Evolutionary conservation across 2,113 vertebrate species (phyloP), one percentile per base, ranked within the genome.

Genomic region (Choloepus hoffmanni): DNA sequence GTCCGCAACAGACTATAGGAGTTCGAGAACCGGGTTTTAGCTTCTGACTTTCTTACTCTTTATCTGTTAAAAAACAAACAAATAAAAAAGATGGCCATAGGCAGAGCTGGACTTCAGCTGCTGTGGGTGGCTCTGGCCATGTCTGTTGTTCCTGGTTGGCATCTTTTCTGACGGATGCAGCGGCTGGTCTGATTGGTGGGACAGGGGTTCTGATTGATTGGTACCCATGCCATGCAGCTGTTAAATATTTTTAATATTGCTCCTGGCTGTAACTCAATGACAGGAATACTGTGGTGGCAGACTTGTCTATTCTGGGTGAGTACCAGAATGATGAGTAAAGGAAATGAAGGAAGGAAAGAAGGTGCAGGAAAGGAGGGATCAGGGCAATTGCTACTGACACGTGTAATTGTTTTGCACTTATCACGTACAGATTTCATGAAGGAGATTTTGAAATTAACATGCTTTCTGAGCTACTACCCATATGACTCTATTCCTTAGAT

Each of bases 371-470:
- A 50, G 5, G 2, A 33, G 2, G 9, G 9, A 0, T 48, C 15
- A 62, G 3, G 18, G 23, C 4, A 68, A n/a, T 24, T 73, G 30
- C 30, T 50, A 19, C 40, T 21, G 4, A 58, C 14, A 58, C 26
- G 48, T 26, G 40, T 63, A 16, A 28, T 13, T 79, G 55, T 79
- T 79, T 95, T 40, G 50, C 0, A 48, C 13, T 82, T 68, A 55
- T n/a, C 68, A 86, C n/a, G 48, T 26, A 53, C 10, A 43, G 48
- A 87, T 74, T 74, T 45, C 16, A 67, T 45, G 19, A 81, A 85
- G 82, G 30, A 73, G 15, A 76, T 91, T 95, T 87, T 83, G 26
- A 92, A 78, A 92, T 78, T 28, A 89, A 45, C 26, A 77, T 74
- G 43, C 11, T 92, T 68, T 92, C 40, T 83, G 90, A 87, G 19